Percentiles rank a stretch among this genome's conserved stretches.
These are phyloP conservation scores for Phanerotoma sp. DNA, from an alignment of 2,888 invertebrate genomes.

Conservation along the genomic window DNA sequence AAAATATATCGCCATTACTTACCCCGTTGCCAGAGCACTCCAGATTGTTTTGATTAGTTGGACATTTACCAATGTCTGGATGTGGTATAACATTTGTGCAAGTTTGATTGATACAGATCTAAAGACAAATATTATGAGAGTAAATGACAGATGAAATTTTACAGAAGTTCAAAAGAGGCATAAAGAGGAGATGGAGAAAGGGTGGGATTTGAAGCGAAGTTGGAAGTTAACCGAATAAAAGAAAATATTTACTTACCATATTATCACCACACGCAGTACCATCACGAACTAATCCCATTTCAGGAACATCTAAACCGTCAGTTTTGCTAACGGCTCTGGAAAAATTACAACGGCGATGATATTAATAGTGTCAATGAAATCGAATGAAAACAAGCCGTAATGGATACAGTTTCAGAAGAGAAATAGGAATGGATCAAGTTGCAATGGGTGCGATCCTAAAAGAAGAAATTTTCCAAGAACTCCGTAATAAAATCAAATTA, in stretches of 20 bases:
- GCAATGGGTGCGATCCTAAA: too few relatives aligned
- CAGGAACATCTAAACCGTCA: conserved; percentile 67
- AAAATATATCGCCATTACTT: conserved; percentile 58
- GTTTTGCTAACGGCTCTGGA: conserved; percentile 72
- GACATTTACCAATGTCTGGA: conserved; percentile 85
- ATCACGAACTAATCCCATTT: conserved; percentile 87
- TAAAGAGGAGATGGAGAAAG: neutral
- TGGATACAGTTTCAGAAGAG: too few relatives aligned
- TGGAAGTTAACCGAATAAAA: neutral
- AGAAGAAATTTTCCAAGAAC: too few relatives aligned
- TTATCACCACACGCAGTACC: conserved; percentile 93
- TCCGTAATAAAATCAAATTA: too few relatives aligned
- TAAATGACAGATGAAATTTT: neutral
- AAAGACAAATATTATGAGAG: conserved; percentile 20
- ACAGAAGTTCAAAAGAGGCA: neutral
- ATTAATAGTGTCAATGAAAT: conserved; percentile 2
- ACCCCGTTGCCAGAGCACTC: conserved; percentile 97
- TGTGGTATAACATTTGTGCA: conserved; percentile 84
- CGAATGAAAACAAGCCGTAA: too few relatives aligned
- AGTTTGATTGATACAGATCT: conserved; percentile 90
- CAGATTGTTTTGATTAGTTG: conserved; percentile 81
- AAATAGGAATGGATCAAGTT: too few relatives aligned
- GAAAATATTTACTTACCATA: conserved; percentile 60
- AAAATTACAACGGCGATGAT: neutral
- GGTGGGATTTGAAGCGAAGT: neutral